phyloP scores from a whole-genome alignment of 2,797 vertebrate genomes.

The Eulemur coronatus region DNA sequence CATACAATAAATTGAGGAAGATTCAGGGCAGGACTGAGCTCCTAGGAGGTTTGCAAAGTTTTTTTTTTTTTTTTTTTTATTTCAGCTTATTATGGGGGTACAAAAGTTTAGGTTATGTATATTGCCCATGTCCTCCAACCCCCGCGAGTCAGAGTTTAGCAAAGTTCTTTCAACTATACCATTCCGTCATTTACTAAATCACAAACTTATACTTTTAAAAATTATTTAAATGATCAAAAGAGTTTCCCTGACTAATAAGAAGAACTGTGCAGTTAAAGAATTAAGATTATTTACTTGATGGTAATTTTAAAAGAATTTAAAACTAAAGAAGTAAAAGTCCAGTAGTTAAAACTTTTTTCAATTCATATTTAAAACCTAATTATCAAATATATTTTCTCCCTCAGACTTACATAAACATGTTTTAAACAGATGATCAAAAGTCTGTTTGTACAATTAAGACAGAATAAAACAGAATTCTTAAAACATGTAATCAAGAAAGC shows the following conservation, averaged over 20 bases:
- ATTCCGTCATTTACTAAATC: not conserved
- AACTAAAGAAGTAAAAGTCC: constrained; percentile 20
- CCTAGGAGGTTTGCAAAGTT: not conserved
- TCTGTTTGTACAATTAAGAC: not conserved
- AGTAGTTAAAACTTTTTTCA: not conserved
- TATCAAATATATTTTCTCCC: not conserved
- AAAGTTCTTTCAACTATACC: constrained; percentile 9
- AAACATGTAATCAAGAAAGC: not conserved
- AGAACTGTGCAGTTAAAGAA: not conserved
- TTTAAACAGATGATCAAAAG: constrained; percentile 1
- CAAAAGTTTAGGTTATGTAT: too few species aligned
- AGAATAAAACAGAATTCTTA: not conserved
- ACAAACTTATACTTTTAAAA: not conserved
- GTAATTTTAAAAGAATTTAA: constrained; percentile 48
- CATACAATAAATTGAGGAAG: not conserved
- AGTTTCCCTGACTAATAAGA: not conserved
- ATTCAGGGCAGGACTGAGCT: not conserved
- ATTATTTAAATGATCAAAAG: not conserved
- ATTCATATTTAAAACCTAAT: constrained; percentile 37
- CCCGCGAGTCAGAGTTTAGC: not conserved
- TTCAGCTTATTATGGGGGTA: too few species aligned
- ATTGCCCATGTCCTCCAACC: too few species aligned
- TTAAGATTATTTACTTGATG: not conserved
- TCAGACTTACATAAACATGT: not conserved
- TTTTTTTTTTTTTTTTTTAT: not conserved